These are phyloP conservation scores for Nematolebias whitei DNA, from an alignment of 2,113 vertebrate genomes.

Conservation along the genomic window DNA sequence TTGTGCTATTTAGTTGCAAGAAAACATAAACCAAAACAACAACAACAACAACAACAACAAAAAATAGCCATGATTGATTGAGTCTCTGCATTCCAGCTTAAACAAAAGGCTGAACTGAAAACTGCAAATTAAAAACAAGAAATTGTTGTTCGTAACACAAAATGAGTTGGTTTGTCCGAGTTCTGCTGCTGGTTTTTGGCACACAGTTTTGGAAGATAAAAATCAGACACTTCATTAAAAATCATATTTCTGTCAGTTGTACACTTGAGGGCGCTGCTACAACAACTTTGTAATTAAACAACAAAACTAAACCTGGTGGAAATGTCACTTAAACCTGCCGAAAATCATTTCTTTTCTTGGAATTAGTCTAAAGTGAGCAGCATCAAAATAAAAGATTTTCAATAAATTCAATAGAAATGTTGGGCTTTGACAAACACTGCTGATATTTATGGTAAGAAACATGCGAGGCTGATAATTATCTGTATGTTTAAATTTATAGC, in stretches of 20 bases:
- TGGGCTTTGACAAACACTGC: not conserved
- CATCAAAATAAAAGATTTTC: not conserved
- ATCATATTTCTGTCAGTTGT: conserved; percentile 25
- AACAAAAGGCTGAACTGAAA: too few species aligned
- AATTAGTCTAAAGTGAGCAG: not conserved
- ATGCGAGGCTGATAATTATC: not conserved
- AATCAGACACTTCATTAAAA: not conserved
- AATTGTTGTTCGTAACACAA: too few species aligned
- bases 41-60: too few species aligned
- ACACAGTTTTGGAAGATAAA: too few species aligned
- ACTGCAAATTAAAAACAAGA: too few species aligned
- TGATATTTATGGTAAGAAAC: not conserved
- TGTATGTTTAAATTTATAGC: not conserved
- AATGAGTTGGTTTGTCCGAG: too few species aligned
- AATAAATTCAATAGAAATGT: conserved; percentile 1
- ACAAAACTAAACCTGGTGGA: not conserved
- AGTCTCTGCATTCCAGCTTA: too few species aligned
- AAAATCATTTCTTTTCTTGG: not conserved
- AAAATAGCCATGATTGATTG: too few species aligned
- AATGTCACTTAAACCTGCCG: not conserved
- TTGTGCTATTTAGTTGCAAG: too few species aligned
- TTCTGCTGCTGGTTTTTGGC: conserved; percentile 1
- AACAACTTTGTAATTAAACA: conserved; percentile 43
- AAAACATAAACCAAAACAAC: too few species aligned
- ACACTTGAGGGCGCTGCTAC: conserved; percentile 77